Conservation (phyloP, 2,888 invertebrate species). For the Mythimna ferrago region DNA sequence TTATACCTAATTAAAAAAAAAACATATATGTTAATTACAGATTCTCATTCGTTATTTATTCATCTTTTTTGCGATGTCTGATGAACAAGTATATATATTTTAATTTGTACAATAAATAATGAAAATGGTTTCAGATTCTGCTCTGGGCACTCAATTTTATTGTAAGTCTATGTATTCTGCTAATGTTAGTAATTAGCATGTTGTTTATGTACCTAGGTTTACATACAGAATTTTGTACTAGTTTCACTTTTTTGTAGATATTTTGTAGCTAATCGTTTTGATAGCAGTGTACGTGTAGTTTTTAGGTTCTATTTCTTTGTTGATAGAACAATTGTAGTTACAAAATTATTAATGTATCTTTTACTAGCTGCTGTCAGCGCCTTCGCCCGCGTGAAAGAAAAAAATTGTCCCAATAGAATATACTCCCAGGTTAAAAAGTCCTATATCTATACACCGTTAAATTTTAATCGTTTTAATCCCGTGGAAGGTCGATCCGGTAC, state of each 20-base stretch:
- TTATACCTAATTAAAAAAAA: too few species aligned
- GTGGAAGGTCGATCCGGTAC: too few species aligned
- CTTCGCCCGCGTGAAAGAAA: too few species aligned
- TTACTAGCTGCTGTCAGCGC: neutral
- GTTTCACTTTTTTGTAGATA: neutral
- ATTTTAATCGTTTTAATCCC: too few species aligned
- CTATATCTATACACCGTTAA: too few species aligned
- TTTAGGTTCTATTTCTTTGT: neutral
- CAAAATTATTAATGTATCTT: neutral
- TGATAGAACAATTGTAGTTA: neutral
- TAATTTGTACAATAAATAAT: neutral
- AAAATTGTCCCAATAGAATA: too few species aligned
- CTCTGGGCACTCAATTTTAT: conserved; percentile 30
- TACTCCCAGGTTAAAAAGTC: too few species aligned
- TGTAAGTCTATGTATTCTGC: conserved; percentile 28
- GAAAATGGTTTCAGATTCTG: conserved; percentile 32
- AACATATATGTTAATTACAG: too few species aligned
- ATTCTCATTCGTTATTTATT: too few species aligned
- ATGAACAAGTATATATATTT: too few species aligned
- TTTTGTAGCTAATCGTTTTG: neutral
- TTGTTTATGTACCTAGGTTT: conserved; percentile 1
- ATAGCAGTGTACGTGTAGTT: neutral
- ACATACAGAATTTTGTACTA: neutral
- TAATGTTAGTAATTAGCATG: conserved; percentile 7
- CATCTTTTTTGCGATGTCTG: too few species aligned